A percentile compares a stretch with the other conserved stretches of the same genome.
phyloP scores from a whole-genome alignment of 2,888 invertebrate genomes.

The Isotomurus palustris region DNA sequence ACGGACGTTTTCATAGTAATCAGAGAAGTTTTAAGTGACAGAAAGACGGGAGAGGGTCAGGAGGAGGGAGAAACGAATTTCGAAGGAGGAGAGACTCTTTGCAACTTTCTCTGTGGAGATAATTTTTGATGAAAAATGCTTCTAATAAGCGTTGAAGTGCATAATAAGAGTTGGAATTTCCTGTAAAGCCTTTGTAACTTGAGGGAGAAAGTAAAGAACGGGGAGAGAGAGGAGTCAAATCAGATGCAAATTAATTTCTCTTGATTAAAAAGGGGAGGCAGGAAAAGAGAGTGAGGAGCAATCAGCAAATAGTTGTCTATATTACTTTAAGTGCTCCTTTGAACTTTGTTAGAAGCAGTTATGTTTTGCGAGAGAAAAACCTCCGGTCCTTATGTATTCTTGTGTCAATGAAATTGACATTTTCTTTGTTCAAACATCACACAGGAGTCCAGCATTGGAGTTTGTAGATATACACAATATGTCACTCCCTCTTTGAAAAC shows the following conservation, averaged over 20 bases:
- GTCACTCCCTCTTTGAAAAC: no score
- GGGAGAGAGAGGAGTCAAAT: not conserved
- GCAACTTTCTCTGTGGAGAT: not conserved
- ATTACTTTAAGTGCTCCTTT: constrained; percentile 4
- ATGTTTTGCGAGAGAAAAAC: constrained; percentile 7
- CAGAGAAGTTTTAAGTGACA: no score
- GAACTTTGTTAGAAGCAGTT: not conserved
- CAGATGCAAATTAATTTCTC: constrained; percentile 17
- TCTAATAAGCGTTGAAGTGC: not conserved
- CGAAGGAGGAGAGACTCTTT: no score
- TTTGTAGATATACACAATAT: no score
- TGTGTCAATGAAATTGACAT: constrained; percentile 6
- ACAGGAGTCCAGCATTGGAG: no score
- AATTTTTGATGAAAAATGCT: not conserved
- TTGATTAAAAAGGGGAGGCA: constrained; percentile 11
- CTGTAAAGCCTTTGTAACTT: no score
- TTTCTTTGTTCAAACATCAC: constrained; percentile 3
- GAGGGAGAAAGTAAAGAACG: no score
- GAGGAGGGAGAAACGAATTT: not conserved
- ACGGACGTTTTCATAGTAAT: no score
- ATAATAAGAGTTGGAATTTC: no score
- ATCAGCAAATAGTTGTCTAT: not conserved
- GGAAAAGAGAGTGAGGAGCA: not conserved
- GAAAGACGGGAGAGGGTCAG: not conserved
- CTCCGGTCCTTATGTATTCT: not conserved